A percentile compares a stretch with the other conserved stretches of the same genome.
phyloP scores from a whole-genome alignment of 2,888 invertebrate genomes.

The Fissipunctia ypsillon region DNA sequence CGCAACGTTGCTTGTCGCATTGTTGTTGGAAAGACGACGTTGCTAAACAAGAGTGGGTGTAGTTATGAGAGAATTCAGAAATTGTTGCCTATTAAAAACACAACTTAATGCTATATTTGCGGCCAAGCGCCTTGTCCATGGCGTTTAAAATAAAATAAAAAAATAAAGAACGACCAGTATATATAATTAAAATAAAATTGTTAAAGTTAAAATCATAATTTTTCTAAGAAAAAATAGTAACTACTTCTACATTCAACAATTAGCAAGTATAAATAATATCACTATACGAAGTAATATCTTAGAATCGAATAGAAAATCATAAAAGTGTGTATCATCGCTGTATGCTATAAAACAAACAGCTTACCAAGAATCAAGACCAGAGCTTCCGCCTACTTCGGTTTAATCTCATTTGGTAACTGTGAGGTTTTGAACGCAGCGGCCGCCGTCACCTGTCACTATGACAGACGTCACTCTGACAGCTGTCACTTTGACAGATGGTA shows the following conservation, averaged over 20 bases:
- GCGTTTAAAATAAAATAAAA: background rate
- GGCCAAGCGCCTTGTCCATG: background rate
- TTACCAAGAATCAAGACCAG: slow-evolving; percentile 64
- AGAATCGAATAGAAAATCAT: background rate
- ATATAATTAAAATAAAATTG: background rate
- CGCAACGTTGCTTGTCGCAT: background rate
- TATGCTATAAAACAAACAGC: slow-evolving; percentile 30
- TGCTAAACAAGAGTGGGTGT: too few species aligned
- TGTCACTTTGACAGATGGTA: slow-evolving; percentile 68
- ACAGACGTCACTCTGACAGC: slow-evolving; percentile 69
- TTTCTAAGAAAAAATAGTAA: background rate
- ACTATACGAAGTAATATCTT: background rate
- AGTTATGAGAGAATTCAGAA: background rate
- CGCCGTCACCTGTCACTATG: slow-evolving; percentile 70
- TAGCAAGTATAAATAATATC: background rate
- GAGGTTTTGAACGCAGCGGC: slow-evolving; percentile 91
- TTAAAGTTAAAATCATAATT: background rate
- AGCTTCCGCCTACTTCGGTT: slow-evolving; percentile 92
- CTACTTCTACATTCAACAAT: background rate
- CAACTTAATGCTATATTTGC: slow-evolving; percentile 19
- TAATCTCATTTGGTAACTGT: slow-evolving; percentile 99
- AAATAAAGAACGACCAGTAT: background rate
- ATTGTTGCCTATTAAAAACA: slow-evolving; percentile 20
- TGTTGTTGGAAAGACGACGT: background rate
- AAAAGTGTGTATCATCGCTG: slow-evolving; percentile 11